Conservation (phyloP, 2,888 invertebrate genomes). For the Drosophila siamana region DNA sequence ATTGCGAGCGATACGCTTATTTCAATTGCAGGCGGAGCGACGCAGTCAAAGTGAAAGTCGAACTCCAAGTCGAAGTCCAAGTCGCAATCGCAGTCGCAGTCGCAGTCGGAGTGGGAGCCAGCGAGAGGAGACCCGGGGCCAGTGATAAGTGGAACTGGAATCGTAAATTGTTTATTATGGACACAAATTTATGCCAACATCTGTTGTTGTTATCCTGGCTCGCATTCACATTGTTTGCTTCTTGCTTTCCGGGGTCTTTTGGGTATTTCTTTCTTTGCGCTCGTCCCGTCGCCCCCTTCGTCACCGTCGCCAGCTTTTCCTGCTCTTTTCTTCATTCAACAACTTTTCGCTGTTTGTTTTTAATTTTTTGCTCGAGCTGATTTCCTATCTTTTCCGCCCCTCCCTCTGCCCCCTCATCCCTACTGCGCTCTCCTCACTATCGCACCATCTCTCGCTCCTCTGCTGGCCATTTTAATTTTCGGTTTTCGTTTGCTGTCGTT, state of each 20-base stretch:
- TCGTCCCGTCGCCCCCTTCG: too few relatives aligned
- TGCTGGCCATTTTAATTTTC: conserved; percentile 63
- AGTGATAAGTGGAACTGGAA: conserved; percentile 8
- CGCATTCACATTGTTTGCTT: conserved; percentile 37
- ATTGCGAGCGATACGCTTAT: conserved; percentile 32
- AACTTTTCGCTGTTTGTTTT: conserved; percentile 63
- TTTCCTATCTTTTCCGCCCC: conserved; percentile 9
- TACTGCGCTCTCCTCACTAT: neutral
- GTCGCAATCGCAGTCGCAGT: neutral
- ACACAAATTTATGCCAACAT: conserved; percentile 76
- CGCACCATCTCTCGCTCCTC: neutral
- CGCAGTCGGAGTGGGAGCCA: neutral
- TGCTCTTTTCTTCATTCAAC: conserved; percentile 22
- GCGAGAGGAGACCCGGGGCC: neutral
- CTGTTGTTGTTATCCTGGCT: conserved; percentile 64
- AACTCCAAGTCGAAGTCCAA: too few relatives aligned
- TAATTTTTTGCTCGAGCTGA: conserved; percentile 73
- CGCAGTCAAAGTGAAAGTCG: neutral
- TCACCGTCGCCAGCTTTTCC: neutral
- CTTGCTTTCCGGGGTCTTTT: conserved; percentile 11
- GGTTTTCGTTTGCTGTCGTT: conserved; percentile 57
- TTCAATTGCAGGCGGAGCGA: conserved; percentile 38
- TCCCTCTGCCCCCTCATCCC: neutral
- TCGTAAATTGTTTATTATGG: conserved; percentile 74
- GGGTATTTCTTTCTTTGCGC: conserved; percentile 2